Base-by-base conservation (phyloP, 2,113 vertebrate species). In the Corydoras sp. region DNA sequence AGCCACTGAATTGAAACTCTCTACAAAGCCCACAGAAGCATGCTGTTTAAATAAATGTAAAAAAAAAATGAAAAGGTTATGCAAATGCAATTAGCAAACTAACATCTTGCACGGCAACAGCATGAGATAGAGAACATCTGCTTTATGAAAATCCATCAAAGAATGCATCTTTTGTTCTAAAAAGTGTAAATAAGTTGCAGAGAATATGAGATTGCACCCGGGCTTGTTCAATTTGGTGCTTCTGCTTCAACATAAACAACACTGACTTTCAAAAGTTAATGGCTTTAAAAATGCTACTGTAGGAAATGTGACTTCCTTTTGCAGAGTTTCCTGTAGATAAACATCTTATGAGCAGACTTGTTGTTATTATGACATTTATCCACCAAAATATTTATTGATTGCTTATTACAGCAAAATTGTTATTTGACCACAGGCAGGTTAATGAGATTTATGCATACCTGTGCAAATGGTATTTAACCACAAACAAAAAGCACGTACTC, bases 341-440 rank as follows among this genome's bases (percentile, higher is more conserved):
- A 88, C 81, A 86, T 74, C 84, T 88, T 85, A 76, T 87, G 86
- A 89, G 79, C 86, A 89, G 87, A 91, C 88, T 83, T 81, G 85
- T 86, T 88, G 82, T 86, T 86, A 84, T 86, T 84, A 83, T 86
- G 83, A 87, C 87, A 82, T 79, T 88, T 80, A 83, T 83, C 88
- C 81, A 85, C 86, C 84, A 87, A 87, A 88, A 88, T 91, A 89
- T 92, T 90, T 91, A 91, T 85, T 88, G 85, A 86, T 85, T 81
- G 74, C 81, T 80, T 85, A 91, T 89, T 87, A 87, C 84, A 89
- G 88, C 82, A 80, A 74, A 82, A 83, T 79, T 86, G 88, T 89
- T 79, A 80, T 80, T 83, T 88, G 80, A 82, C 85, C 82, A 76
- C 75, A 80, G 70, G 85, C 86, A 90, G 86, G 85, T 58, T 74